phyloP scores from a whole-genome alignment of 2,888 invertebrate species.

The Strigamia maritima region DNA sequence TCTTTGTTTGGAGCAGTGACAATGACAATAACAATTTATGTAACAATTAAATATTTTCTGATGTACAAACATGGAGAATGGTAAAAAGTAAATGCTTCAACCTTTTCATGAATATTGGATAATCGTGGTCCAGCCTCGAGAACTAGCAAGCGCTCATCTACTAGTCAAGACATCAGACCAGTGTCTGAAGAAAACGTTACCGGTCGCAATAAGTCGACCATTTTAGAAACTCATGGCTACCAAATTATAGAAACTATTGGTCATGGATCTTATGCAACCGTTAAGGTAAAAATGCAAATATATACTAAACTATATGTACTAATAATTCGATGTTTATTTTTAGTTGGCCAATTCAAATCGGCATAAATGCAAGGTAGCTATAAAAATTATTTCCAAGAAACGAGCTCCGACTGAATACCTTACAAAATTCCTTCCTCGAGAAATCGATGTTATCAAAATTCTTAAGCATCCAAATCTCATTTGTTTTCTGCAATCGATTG shows the following conservation, averaged over 20 bases:
- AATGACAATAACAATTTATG: too few relatives aligned
- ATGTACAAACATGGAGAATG: too few relatives aligned
- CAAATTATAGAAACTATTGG: conserved; percentile 48
- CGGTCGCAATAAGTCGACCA: too few relatives aligned
- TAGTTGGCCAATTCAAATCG: conserved; percentile 47
- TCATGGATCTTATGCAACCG: conserved; percentile 49
- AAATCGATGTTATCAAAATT: conserved; percentile 48
- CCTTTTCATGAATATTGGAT: too few relatives aligned
- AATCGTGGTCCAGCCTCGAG: too few relatives aligned
- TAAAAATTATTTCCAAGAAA: conserved; percentile 50
- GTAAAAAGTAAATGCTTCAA: too few relatives aligned
- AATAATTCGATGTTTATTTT: neutral
- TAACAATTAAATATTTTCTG: too few relatives aligned
- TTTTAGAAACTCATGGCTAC: conserved; percentile 45
- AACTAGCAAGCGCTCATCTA: too few relatives aligned
- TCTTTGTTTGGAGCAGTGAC: too few relatives aligned
- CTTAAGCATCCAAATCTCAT: conserved; percentile 49
- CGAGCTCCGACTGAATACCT: conserved; percentile 49
- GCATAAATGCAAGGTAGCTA: conserved; percentile 48
- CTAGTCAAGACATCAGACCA: too few relatives aligned
- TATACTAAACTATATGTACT: neutral
- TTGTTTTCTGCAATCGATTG: conserved; percentile 48
- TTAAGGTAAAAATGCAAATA: conserved; percentile 46
- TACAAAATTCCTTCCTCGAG: conserved; percentile 50
- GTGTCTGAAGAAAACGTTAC: too few relatives aligned